Evolutionary conservation across 2,888 invertebrate species (phyloP).

Genomic region (Bedellia somnulentella): DNA sequence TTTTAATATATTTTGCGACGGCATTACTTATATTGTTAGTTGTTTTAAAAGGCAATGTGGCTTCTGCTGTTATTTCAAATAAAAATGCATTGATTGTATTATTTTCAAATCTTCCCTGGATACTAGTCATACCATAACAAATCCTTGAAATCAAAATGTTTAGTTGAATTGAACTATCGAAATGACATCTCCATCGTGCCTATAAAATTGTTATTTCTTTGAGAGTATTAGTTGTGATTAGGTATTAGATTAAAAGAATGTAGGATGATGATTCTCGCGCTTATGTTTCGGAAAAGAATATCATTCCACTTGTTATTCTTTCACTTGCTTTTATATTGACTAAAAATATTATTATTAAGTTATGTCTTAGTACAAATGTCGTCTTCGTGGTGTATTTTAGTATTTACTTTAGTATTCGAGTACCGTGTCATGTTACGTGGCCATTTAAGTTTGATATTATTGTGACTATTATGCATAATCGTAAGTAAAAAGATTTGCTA

Average conservation of each 20-base stretch:
- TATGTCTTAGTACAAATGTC: conserved; percentile 48
- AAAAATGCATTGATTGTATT: too few species aligned
- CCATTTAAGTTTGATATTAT: conserved; percentile 42
- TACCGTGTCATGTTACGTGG: conserved; percentile 39
- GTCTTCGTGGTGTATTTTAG: conserved; percentile 24
- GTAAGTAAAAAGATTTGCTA: conserved; percentile 38
- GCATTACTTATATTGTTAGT: too few species aligned
- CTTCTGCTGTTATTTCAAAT: too few species aligned
- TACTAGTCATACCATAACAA: too few species aligned
- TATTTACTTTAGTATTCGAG: conserved; percentile 11
- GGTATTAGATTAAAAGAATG: conserved; percentile 18
- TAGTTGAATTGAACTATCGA: too few species aligned
- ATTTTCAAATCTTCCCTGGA: too few species aligned
- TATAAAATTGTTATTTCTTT: conserved; percentile 35
- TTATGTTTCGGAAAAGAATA: conserved; percentile 11
- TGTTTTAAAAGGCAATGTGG: too few species aligned
- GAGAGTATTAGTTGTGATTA: conserved; percentile 29
- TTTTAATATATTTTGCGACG: too few species aligned
- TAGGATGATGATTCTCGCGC: conserved; percentile 29
- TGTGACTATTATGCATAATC: conserved; percentile 21
- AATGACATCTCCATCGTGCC: conserved; percentile 44
- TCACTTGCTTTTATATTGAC: conserved; percentile 27
- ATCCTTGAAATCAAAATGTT: too few species aligned
- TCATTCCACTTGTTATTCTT: conserved; percentile 51
- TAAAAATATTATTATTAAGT: conserved; percentile 26